Evolutionary conservation across 2,888 invertebrate genomes (phyloP).

Genomic region (Campaea margaritaria): DNA sequence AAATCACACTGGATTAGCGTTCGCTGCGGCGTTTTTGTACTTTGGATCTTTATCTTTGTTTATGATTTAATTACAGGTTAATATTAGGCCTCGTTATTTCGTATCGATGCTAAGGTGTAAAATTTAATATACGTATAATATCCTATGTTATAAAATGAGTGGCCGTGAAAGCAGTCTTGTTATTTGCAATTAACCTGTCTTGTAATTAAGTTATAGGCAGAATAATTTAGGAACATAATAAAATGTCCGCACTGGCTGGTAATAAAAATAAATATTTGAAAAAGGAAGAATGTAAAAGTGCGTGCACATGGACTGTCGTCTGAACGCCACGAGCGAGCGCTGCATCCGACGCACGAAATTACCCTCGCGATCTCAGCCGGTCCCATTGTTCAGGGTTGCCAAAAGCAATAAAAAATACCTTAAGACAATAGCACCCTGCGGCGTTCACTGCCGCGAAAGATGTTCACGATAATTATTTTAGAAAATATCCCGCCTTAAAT

Average conservation of each 20-base stretch:
- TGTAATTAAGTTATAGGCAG: conserved; percentile 42
- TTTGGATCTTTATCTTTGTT: conserved; percentile 74
- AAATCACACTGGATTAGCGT: conserved; percentile 76
- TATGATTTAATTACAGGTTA: conserved; percentile 81
- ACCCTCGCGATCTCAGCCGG: conserved; percentile 62
- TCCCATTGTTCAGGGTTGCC: conserved; percentile 81
- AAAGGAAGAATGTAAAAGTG: conserved; percentile 53
- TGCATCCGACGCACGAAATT: conserved; percentile 67
- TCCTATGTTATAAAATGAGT: conserved; percentile 61
- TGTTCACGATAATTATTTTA: conserved; percentile 82
- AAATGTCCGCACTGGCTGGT: conserved; percentile 10
- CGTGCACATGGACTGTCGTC: conserved; percentile 56
- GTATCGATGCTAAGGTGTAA: conserved; percentile 66
- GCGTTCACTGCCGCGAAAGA: conserved; percentile 76
- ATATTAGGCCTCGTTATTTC: conserved; percentile 61
- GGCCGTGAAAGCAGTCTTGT: conserved; percentile 48
- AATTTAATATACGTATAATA: conserved; percentile 61
- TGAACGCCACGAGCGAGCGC: conserved; percentile 60
- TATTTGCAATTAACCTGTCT: conserved; percentile 40
- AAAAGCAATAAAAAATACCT: conserved; percentile 80
- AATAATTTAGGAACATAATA: conserved; percentile 1
- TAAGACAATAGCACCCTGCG: conserved; percentile 83
- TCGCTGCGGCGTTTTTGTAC: conserved; percentile 67
- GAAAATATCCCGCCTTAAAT: conserved; percentile 75
- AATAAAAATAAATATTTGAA: conserved; percentile 42